Evolutionary conservation across 2,797 vertebrate species (phyloP).

Genomic region (Galagoides demidoff): DNA sequence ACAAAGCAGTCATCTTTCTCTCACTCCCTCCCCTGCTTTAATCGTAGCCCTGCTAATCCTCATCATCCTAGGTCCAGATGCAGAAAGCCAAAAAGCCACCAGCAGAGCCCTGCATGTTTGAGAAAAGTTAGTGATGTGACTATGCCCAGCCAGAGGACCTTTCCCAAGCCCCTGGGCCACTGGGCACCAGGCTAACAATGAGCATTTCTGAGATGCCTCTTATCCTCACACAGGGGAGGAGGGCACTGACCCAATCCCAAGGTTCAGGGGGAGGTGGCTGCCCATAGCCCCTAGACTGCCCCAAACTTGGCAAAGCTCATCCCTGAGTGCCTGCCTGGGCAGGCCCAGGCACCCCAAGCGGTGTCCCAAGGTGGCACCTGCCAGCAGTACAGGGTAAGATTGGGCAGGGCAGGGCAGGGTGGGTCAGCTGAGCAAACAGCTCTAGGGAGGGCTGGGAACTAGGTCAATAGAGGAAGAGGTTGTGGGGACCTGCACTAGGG

Average conservation of each 20-base stretch:
- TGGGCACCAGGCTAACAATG: background rate
- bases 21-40: background rate
- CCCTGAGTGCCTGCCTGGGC: background rate
- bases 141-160: background rate
- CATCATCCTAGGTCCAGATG: background rate
- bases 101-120: background rate
- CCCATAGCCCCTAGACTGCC: background rate
- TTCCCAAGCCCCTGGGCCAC: background rate
- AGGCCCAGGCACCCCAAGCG: background rate
- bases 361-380: background rate
- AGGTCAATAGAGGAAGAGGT: constrained; percentile 56
- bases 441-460: background rate
- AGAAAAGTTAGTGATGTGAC: background rate
- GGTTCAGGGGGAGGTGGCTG: background rate
- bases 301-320: background rate
- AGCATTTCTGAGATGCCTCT: background rate
- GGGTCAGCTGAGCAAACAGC: constrained; percentile 69
- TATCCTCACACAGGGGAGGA: background rate
- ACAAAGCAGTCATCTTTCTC: constrained; percentile 37
- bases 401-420: background rate
- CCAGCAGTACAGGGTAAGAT: background rate
- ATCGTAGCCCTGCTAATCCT: background rate
- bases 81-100: background rate
- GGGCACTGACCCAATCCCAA: background rate
- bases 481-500: background rate